Conservation (phyloP, 2,888 invertebrate genomes). For the Rhagonycha fulva region DNA sequence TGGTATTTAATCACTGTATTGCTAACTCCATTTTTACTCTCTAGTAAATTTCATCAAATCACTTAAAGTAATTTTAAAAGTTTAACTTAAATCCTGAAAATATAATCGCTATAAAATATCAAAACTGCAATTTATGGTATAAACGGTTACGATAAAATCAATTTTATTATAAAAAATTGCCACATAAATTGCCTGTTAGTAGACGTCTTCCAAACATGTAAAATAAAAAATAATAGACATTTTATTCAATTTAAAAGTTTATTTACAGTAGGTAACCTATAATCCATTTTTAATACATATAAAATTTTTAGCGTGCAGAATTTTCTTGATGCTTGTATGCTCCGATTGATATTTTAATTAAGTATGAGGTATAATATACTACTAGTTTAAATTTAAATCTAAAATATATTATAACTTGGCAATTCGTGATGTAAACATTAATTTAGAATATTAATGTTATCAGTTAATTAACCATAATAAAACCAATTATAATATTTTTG, state of each 20-base stretch:
- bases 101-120: background rate
- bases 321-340: too few relatives aligned
- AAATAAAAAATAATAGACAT: background rate
- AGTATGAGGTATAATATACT: too few relatives aligned
- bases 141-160: background rate
- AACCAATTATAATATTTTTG: too few relatives aligned
- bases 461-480: too few relatives aligned
- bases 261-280: background rate
- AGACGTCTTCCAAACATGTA: background rate
- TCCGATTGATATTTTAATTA: too few relatives aligned
- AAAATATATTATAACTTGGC: too few relatives aligned
- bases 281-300: background rate
- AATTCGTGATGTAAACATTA: too few relatives aligned
- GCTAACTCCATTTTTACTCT: background rate
- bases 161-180: constrained; percentile 11
- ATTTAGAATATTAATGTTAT: too few relatives aligned
- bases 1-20: too few relatives aligned
- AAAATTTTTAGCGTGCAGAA: too few relatives aligned
- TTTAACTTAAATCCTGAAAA: background rate
- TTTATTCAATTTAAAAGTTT: background rate
- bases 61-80: background rate
- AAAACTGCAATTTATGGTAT: background rate
- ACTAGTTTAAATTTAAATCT: too few relatives aligned
- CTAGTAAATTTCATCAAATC: background rate
- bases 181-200: constrained; percentile 8